These are phyloP conservation scores for Pseudochromis fuscus DNA, from an alignment of 2,797 vertebrate species.

Conservation along the genomic window DNA sequence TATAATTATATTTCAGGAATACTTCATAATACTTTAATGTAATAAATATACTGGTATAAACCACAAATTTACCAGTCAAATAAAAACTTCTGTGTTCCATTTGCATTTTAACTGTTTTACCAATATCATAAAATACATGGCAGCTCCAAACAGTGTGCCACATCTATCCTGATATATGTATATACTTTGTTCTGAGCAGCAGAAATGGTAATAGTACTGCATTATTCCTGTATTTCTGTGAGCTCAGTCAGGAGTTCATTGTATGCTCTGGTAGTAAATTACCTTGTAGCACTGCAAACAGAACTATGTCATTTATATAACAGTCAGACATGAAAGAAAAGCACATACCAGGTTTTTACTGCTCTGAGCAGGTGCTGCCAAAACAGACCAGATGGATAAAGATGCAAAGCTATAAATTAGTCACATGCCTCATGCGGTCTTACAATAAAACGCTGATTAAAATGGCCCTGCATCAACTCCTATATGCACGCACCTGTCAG, in stretches of 20 bases:
- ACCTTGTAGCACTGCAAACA: neutral
- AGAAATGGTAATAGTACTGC: neutral
- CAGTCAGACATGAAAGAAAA: neutral
- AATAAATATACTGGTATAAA: neutral
- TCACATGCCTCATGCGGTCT: neutral
- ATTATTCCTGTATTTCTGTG: constrained; percentile 7
- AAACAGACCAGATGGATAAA: constrained; percentile 25
- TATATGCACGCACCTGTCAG: constrained; percentile 36
- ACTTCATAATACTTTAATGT: neutral
- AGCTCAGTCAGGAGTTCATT: neutral
- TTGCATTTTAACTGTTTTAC: constrained; percentile 10
- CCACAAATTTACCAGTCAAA: neutral
- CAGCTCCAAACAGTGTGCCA: neutral
- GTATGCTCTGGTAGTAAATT: neutral
- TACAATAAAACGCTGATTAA: constrained; percentile 31
- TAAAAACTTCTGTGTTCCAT: neutral
- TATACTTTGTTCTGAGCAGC: neutral
- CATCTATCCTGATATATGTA: neutral
- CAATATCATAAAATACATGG: neutral
- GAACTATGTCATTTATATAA: neutral
- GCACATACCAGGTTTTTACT: neutral
- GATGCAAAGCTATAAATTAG: constrained; percentile 24
- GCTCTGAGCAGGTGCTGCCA: constrained; percentile 14
- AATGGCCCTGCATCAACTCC: constrained; percentile 7
- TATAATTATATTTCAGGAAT: constrained; percentile 3